Evolutionary conservation across 2,113 vertebrate genomes (phyloP).

Genomic region (Gopherus evgoodei): DNA sequence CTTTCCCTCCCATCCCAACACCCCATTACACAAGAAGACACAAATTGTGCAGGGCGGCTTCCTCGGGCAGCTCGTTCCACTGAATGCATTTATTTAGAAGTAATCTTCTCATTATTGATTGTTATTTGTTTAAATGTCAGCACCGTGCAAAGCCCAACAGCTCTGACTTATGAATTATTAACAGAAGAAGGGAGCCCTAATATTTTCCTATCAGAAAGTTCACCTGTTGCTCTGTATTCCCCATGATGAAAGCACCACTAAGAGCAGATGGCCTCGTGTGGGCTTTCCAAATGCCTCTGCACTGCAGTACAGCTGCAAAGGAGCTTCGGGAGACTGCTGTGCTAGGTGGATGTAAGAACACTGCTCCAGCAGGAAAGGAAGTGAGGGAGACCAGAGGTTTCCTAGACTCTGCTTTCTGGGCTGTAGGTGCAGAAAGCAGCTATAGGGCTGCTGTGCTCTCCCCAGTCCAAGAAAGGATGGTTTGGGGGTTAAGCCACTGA

Average conservation of each 20-base stretch:
- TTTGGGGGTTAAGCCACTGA: neutral
- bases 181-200: neutral
- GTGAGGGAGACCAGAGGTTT: neutral
- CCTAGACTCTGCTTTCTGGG: neutral
- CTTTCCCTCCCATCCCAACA: neutral
- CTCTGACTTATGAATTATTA: neutral
- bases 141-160: neutral
- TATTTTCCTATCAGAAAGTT: neutral
- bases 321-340: neutral
- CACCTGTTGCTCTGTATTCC: neutral
- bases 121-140: neutral
- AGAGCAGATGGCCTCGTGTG: neutral
- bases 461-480: neutral
- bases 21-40: neutral
- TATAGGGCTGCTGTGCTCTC: neutral
- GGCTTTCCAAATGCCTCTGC: accelerated
- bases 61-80: neutral
- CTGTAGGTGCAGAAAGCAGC: neutral
- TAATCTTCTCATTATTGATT: neutral
- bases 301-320: neutral
- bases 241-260: neutral
- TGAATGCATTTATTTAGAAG: neutral
- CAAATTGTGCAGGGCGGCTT: neutral
- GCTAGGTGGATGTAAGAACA: neutral
- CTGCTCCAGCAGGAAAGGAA: neutral